Conservation (phyloP, 2,888 invertebrate species). For the Aspidiotus rigidus region DNA sequence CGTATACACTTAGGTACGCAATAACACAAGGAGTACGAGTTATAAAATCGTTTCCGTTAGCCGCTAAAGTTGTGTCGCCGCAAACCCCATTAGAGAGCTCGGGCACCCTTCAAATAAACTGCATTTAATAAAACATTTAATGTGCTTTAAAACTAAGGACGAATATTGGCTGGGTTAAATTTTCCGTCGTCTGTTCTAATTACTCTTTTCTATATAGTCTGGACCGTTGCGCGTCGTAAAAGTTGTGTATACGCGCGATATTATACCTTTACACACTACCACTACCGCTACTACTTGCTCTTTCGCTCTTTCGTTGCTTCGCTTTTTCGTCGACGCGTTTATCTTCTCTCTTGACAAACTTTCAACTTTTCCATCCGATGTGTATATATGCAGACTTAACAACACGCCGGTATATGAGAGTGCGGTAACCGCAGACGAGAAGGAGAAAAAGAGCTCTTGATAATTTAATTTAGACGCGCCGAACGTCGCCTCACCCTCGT, state of each 20-base stretch:
- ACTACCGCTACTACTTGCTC: constrained; percentile 3
- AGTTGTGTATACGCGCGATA: constrained; percentile 27
- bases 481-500: constrained; percentile 9
- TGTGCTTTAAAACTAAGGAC: constrained; percentile 32
- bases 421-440: neutral
- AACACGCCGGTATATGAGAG: neutral
- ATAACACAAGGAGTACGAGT: too few species aligned
- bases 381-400: neutral
- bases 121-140: constrained; percentile 33
- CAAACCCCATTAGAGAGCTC: constrained; percentile 28
- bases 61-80: constrained; percentile 33
- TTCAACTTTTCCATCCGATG: neutral
- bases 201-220: constrained; percentile 23
- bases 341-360: neutral
- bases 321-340: neutral
- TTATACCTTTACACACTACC: constrained; percentile 15
- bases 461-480: constrained; percentile 29
- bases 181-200: constrained; percentile 31
- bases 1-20: too few species aligned
- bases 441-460: neutral
- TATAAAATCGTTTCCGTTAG: constrained; percentile 29
- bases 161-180: constrained; percentile 32
- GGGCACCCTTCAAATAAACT: constrained; percentile 32
- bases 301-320: neutral
- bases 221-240: constrained; percentile 22